Conservation (phyloP, 2,888 invertebrate species). For the Flabesymbios commensalis region DNA sequence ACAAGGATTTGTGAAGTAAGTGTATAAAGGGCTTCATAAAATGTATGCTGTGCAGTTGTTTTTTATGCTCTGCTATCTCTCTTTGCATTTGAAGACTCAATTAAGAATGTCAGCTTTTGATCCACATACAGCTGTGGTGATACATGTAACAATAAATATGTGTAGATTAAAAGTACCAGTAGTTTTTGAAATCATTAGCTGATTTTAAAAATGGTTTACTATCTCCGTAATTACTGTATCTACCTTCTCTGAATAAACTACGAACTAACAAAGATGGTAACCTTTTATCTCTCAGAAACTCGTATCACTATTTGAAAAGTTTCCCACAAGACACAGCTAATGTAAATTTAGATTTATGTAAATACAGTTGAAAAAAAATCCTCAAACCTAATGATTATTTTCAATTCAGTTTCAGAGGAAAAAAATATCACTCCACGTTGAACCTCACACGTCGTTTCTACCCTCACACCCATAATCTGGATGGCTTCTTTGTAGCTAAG, state of each 20-base stretch:
- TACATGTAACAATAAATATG: not conserved
- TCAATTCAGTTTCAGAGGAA: conserved; percentile 64
- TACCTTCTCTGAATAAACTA: too few species aligned
- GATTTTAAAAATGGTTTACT: not conserved
- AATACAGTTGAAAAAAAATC: too few species aligned
- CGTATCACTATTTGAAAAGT: too few species aligned
- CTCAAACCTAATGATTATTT: too few species aligned
- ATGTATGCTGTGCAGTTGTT: too few species aligned
- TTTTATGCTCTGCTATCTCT: not conserved
- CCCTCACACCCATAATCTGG: conserved; percentile 98
- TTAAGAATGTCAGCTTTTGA: not conserved
- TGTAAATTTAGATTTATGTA: too few species aligned
- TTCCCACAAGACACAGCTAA: too few species aligned
- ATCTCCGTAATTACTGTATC: too few species aligned
- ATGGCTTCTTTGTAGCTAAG: conserved; percentile 99
- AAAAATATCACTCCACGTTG: conserved; percentile 85
- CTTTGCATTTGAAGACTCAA: not conserved
- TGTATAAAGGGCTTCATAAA: conserved; percentile 4
- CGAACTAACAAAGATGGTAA: too few species aligned
- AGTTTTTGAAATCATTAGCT: not conserved
- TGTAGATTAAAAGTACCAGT: not conserved
- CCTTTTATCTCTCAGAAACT: too few species aligned
- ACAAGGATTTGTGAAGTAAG: conserved; percentile 86
- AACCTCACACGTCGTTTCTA: conserved; percentile 89
- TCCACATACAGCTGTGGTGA: not conserved